A percentile compares a stretch with the other conserved stretches of the same genome.
Evolutionary conservation across 2,888 invertebrate species (phyloP).

Genomic region (Endomychus coccineus): DNA sequence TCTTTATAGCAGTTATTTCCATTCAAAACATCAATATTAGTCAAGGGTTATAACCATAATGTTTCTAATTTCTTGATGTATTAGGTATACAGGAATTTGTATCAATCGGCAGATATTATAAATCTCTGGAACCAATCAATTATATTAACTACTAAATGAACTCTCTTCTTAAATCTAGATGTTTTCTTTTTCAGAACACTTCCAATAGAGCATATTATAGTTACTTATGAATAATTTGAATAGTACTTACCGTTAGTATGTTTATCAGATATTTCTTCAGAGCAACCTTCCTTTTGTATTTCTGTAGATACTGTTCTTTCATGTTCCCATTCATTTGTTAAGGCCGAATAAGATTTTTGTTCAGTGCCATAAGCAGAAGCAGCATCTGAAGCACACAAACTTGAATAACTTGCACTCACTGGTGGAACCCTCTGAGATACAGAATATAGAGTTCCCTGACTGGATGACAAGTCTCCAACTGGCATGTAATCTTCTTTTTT

Average conservation of each 20-base stretch:
- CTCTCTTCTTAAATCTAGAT: too few relatives aligned
- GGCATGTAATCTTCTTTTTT: constrained; percentile 35
- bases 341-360: constrained; percentile 19
- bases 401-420: constrained; percentile 37
- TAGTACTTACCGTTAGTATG: constrained; percentile 31
- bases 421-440: constrained; percentile 55
- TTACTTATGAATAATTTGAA: too few relatives aligned
- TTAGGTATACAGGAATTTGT: too few relatives aligned
- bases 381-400: constrained; percentile 29
- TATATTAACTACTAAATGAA: too few relatives aligned
- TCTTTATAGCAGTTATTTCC: too few relatives aligned
- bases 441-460: constrained; percentile 45
- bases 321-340: constrained; percentile 33
- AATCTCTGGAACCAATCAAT: too few relatives aligned
- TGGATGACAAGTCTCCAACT: constrained; percentile 32
- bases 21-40: too few relatives aligned
- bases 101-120: too few relatives aligned
- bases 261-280: constrained; percentile 31
- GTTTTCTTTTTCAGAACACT: too few relatives aligned
- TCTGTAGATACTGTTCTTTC: constrained; percentile 30
- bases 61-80: too few relatives aligned
- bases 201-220: too few relatives aligned
- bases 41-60: too few relatives aligned
- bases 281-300: constrained; percentile 29
- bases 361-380: constrained; percentile 13